A percentile compares a stretch with the other conserved stretches of the same genome.
Conservation (phyloP, 2,113 vertebrate genomes). For the Microcebus murinus region DNA sequence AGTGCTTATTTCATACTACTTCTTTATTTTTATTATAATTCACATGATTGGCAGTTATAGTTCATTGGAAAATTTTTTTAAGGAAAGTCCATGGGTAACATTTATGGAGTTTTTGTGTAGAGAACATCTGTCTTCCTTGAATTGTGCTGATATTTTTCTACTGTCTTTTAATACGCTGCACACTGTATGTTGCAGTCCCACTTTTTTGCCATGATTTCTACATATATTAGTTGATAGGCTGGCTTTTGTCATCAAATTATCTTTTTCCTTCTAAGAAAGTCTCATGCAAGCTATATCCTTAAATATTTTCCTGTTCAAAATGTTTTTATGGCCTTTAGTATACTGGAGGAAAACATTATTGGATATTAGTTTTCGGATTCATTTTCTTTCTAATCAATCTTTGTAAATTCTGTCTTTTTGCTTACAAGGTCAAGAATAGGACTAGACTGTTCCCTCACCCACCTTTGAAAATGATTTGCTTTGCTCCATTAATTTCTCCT, state of each 20-base stretch:
- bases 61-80: neutral
- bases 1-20: too few relatives aligned
- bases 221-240: neutral
- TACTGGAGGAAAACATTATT: neutral
- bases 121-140: neutral
- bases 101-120: neutral
- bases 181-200: too few relatives aligned
- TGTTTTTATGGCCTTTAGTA: neutral
- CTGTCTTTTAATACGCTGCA: neutral
- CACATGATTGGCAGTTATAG: neutral
- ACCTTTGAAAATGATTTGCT: neutral
- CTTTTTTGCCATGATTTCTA: neutral
- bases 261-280: neutral
- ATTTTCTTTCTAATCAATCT: neutral
- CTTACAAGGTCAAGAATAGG: neutral
- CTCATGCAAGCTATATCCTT: neutral
- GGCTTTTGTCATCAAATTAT: neutral
- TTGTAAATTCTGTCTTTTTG: neutral
- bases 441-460: accelerated
- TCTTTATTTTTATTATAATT: neutral
- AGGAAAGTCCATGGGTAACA: accelerated
- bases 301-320: neutral
- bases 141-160: neutral
- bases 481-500: neutral
- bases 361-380: too few relatives aligned